phyloP scores from a whole-genome alignment of 2,113 vertebrate genomes.

The Phasianus colchicus region DNA sequence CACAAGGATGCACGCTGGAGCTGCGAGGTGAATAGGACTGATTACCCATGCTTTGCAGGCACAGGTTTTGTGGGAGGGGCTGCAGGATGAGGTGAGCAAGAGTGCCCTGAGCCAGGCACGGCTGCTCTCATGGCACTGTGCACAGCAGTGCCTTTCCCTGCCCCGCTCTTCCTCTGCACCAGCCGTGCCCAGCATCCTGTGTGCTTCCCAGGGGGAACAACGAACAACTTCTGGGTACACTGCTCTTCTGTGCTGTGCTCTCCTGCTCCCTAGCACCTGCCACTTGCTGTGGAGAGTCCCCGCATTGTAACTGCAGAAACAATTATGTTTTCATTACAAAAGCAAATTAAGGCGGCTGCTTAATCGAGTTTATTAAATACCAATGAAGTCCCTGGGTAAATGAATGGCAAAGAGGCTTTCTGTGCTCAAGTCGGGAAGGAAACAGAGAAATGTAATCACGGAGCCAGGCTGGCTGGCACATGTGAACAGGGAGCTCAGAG shows the following conservation, averaged over 20 bases:
- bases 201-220: not conserved
- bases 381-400: constrained; percentile 61
- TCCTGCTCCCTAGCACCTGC: constrained; percentile 2
- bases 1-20: rapidly evolving
- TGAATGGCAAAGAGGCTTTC: constrained; percentile 35
- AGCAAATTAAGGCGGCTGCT: constrained; percentile 73
- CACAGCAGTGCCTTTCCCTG: not conserved
- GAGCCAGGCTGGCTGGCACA: not conserved
- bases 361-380: constrained; percentile 75
- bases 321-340: constrained; percentile 73
- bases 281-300: constrained; percentile 47
- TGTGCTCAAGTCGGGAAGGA: not conserved
- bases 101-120: rapidly evolving
- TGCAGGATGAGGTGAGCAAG: not conserved
- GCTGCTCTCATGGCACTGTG: rapidly evolving
- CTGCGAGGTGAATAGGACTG: rapidly evolving
- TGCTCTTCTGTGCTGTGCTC: not conserved
- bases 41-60: rapidly evolving
- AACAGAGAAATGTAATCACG: not conserved
- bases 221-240: not conserved
- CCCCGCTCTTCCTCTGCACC: not conserved
- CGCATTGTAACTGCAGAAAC: constrained; percentile 60
- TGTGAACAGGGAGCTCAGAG: not conserved
- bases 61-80: rapidly evolving
- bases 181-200: not conserved